Evolutionary conservation across 1,140 invertebrate species (phyloP).

Genomic region (Drosophila santomea): DNA sequence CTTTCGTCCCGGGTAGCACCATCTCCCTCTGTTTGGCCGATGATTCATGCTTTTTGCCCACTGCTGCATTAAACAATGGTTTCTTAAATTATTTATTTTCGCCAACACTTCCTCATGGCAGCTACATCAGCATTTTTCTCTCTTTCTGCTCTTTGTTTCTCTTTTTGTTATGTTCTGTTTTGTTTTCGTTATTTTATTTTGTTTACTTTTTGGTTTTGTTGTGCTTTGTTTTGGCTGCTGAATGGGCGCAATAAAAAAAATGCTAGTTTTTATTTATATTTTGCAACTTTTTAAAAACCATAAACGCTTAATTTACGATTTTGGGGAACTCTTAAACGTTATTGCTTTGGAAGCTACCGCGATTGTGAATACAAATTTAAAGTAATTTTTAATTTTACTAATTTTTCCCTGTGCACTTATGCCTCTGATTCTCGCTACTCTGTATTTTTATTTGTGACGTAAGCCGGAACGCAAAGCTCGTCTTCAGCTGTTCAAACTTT

Average conservation of each 20-base stretch:
- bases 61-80: slow-evolving; percentile 61
- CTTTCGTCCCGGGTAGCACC: slow-evolving; percentile 1
- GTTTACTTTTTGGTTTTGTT: slow-evolving; percentile 45
- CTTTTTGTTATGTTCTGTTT: slow-evolving; percentile 5
- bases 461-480: slow-evolving; percentile 47
- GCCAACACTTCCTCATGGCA: slow-evolving; percentile 46
- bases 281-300: background rate
- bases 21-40: slow-evolving; percentile 26
- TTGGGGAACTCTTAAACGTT: no score
- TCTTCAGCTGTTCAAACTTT: slow-evolving; percentile 51
- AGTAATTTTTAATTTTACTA: background rate
- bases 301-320: background rate
- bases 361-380: background rate
- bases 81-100: slow-evolving; percentile 53
- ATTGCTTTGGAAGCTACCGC: background rate
- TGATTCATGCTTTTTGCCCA: slow-evolving; percentile 72
- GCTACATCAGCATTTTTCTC: slow-evolving; percentile 18
- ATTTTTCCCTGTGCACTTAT: background rate
- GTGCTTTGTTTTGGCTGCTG: slow-evolving; percentile 6
- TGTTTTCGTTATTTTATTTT: slow-evolving; percentile 44
- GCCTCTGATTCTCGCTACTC: background rate
- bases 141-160: slow-evolving; percentile 2
- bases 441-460: slow-evolving; percentile 49
- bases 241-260: background rate
- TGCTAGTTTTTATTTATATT: background rate